Evolutionary conservation across 2,888 invertebrate species (phyloP).

Genomic region (Drosophila colorata): DNA sequence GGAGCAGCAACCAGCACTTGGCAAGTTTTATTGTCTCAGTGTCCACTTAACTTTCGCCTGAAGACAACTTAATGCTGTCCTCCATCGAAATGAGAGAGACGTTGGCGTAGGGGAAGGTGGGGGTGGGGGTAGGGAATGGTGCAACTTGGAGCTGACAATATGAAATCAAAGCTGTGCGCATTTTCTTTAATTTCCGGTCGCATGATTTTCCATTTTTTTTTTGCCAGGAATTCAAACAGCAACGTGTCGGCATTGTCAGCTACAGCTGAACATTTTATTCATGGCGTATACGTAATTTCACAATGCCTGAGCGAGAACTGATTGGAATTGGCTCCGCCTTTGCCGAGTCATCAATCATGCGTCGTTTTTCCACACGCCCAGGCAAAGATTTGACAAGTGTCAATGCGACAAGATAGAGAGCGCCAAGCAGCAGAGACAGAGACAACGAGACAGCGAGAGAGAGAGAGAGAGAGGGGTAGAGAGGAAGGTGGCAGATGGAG

Average conservation of each 20-base stretch:
- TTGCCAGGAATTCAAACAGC: slow-evolving; percentile 22
- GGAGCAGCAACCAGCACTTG: slow-evolving; percentile 59
- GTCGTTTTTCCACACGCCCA: slow-evolving; percentile 74
- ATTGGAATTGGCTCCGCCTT: slow-evolving; percentile 65
- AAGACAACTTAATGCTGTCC: slow-evolving; percentile 66
- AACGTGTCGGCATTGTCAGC: slow-evolving; percentile 45
- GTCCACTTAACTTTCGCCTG: slow-evolving; percentile 76
- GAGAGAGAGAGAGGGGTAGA: not conserved
- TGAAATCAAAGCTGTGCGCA: slow-evolving; percentile 69
- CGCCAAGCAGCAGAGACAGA: slow-evolving; percentile 26
- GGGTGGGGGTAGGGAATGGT: not conserved
- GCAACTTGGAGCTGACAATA: slow-evolving; percentile 41
- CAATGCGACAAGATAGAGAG: slow-evolving; percentile 66
- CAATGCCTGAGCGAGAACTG: slow-evolving; percentile 51
- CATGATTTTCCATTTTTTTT: slow-evolving; percentile 66
- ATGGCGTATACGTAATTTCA: slow-evolving; percentile 72
- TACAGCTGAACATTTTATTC: slow-evolving; percentile 55
- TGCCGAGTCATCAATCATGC: slow-evolving; percentile 81
- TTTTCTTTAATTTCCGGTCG: slow-evolving; percentile 77
- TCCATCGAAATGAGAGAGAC: slow-evolving; percentile 1
- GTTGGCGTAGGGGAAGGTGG: not conserved
- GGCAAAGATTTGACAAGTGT: slow-evolving; percentile 76
- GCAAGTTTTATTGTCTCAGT: slow-evolving; percentile 76
- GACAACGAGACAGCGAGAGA: not conserved
- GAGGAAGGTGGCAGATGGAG: slow-evolving; percentile 1